These are phyloP conservation scores for Pseudorasbora parva DNA, from an alignment of 2,113 vertebrate species.

Conservation along the genomic window DNA sequence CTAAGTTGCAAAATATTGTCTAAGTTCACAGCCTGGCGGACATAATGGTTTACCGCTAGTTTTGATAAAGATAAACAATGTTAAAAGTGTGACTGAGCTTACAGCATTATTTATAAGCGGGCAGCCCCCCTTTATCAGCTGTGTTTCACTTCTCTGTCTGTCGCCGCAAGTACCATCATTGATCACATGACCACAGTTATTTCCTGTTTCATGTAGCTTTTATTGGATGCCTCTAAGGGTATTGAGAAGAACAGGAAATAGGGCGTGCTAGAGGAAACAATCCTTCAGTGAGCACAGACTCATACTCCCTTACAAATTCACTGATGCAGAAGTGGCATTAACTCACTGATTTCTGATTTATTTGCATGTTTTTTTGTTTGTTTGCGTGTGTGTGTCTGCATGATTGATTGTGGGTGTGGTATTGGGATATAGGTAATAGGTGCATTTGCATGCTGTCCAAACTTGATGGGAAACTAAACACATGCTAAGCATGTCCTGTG, in stretches of 20 bases:
- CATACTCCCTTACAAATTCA: constrained; percentile 21
- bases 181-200: constrained; percentile 3
- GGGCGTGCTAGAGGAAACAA: constrained; percentile 50
- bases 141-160: constrained; percentile 51
- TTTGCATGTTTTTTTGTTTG: not conserved
- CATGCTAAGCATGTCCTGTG: not conserved
- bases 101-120: not conserved
- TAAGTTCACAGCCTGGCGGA: not conserved
- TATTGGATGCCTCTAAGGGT: constrained; percentile 39
- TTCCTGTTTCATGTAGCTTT: constrained; percentile 51
- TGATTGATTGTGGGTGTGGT: constrained; percentile 1
- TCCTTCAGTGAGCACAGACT: constrained; percentile 25
- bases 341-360: not conserved
- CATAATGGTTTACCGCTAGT: not conserved
- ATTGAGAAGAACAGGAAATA: constrained; percentile 55
- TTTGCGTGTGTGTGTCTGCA: not conserved
- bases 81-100: not conserved
- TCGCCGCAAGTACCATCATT: not conserved
- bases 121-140: not conserved
- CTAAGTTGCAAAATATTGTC: not conserved
- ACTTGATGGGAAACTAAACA: not conserved
- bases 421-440: not conserved
- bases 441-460: constrained; percentile 5
- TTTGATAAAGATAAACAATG: not conserved
- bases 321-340: not conserved